Evolutionary conservation across 2,797 vertebrate species (phyloP), one percentile per base, ranked within the genome.

Genomic region (Loris lydekkerianus): DNA sequence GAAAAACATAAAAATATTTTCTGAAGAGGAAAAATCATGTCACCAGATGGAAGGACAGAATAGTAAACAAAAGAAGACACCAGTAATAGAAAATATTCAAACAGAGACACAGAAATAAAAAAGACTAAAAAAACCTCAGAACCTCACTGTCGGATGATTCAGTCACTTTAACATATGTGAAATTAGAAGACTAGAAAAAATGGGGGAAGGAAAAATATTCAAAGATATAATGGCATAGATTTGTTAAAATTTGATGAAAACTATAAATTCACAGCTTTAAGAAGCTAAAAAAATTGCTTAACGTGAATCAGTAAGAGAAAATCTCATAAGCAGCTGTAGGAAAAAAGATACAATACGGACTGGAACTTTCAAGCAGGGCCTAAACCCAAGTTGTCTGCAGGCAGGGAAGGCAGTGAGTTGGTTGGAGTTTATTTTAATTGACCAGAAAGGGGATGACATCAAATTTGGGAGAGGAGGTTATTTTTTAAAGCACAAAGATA

Each of bases 401-500:
- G 43, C 92, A 31, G 15, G 27, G 14, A 37, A 89, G 8, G 20
- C 69, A 86, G 43, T 84, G 31, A 0, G 2, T 72, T 53, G 31
- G 10, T n/a, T 89, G 49, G 15, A 34, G 73, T 46, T 91, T 37
- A 89, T 94, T 95, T 89, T 77, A 81, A 63, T 72, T 76, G 73
- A 10, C 10, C 2, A 67, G n/a, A 91, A 93, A 82, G 14, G 23
- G 43, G 82, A 65, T 69, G 70, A 86, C 85, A 34, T 83, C 63
- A 72, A 82, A 89, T 63, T 89, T 94, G 63, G 56, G 27, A 88
- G 65, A 49, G 63, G 63, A 86, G 37, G 65, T 89, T 88, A 53
- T 37, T 94, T 96, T 86, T 72, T 81, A 56, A 86, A 88, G 91
- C 14, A 46, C 58, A 34, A 88, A 72, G 34, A 43, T 83, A 88